Evolutionary conservation across 2,797 vertebrate genomes (phyloP).

Genomic region (Coendou prehensilis): DNA sequence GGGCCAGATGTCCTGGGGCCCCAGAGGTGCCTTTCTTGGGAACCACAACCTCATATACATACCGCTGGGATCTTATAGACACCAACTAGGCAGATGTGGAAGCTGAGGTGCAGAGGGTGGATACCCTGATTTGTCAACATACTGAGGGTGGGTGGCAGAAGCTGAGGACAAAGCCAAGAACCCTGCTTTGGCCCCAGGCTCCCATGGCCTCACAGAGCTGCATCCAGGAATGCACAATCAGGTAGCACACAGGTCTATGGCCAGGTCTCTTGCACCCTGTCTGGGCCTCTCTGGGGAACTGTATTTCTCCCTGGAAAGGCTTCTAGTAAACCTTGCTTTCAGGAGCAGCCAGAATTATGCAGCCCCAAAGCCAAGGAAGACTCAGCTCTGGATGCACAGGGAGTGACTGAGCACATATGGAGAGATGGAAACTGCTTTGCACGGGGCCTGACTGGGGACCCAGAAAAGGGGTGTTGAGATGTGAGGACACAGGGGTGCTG

Average conservation of each 20-base stretch:
- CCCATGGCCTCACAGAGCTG: not conserved
- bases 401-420: not conserved
- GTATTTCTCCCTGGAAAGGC: not conserved
- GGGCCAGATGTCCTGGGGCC: conserved; percentile 60
- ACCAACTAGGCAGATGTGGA: not conserved
- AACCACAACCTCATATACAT: not conserved
- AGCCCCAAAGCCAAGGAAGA: not conserved
- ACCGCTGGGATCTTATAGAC: not conserved
- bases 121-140: not conserved
- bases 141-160: not conserved
- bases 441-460: rapidly evolving
- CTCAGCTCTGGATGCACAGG: too few relatives aligned
- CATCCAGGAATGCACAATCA: not conserved
- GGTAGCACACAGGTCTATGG: not conserved
- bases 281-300: not conserved
- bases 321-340: not conserved
- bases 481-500: not conserved
- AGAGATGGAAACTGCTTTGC: not conserved
- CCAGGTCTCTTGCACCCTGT: not conserved
- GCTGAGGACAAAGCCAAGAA: not conserved
- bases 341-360: not conserved
- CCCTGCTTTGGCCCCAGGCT: not conserved
- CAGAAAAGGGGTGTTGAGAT: not conserved
- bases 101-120: not conserved
- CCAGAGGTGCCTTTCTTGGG: not conserved